phyloP scores from a whole-genome alignment of 2,797 vertebrate genomes.

The Phataginus tricuspis region DNA sequence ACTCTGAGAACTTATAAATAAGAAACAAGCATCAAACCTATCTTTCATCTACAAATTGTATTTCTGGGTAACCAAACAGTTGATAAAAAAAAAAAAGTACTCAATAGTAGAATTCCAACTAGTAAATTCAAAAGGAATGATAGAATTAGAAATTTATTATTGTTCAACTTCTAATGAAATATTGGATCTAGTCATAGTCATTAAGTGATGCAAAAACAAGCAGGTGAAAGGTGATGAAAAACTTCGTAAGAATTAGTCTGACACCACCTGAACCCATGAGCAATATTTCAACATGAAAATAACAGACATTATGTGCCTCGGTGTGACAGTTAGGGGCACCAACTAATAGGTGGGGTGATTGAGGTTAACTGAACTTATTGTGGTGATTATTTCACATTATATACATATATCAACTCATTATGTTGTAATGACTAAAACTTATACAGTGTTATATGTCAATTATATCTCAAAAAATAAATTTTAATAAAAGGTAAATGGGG shows the following conservation, averaged over 20 bases:
- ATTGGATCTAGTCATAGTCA: background rate
- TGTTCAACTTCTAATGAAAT: background rate
- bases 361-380: background rate
- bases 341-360: background rate
- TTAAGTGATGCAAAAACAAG: background rate
- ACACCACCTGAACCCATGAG: background rate
- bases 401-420: background rate
- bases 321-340: too few relatives aligned
- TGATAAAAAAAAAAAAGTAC: background rate
- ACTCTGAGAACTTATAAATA: background rate
- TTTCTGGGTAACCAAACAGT: background rate
- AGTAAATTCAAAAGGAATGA: background rate
- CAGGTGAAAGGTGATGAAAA: background rate
- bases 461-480: background rate
- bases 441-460: background rate
- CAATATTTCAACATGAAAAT: background rate
- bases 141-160: background rate
- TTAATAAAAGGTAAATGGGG: background rate
- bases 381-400: background rate
- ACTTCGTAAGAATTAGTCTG: background rate
- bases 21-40: background rate
- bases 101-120: background rate
- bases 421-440: background rate
- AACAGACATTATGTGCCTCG: background rate
- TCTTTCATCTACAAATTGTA: background rate